Evolutionary conservation across 2,113 vertebrate genomes (phyloP), one percentile per base, ranked within the genome.

Genomic region (Helogale parvula): DNA sequence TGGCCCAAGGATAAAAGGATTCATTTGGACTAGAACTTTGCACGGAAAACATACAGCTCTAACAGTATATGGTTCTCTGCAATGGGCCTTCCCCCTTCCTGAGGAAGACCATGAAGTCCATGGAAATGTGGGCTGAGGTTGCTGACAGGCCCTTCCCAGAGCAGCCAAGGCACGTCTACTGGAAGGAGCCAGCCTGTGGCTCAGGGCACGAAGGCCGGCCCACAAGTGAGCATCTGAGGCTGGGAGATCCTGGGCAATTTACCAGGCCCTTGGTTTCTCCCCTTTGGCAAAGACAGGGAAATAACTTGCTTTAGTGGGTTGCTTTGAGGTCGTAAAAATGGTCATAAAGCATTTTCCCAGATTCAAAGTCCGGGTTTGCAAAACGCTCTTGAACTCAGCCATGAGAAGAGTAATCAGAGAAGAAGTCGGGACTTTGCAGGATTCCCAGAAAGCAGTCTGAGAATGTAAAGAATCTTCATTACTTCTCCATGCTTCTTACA

Each of bases 291-390:
- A 80, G 85, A 92, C 23, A 87, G 85, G 82, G 85, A 97, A 97
- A 97, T 97, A 94, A 96, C 96, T 97, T 80, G 97, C 96, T 79
- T 96, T 82, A 45, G 90, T 52, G 95, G 81, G 94, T 96, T 98
- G 96, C 96, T 96, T 54, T 96, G 97, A 98, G 96, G 95, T 98
- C 96, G 97, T 97, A 98, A 98, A 98, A 98, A 71, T n/a, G 94
- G 94, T 90, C 97, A 98, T 98, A 98, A 98, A 98, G 97, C 96
- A 96, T 97, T 98, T 97, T 98, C 97, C 97, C 97, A 98, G 98
- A 98, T 98, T 97, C 95, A 91, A 91, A 96, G 96, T 96, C 90
- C 76, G 33, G 77, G 96, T 98, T 96, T 97, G 96, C 96, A 98
- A 98, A 98, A 96, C n/a, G 94, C 94, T 97, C 95, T 97, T 96